These are phyloP conservation scores for Conchocele bisecta DNA, from an alignment of 2,888 invertebrate species.

Conservation along the genomic window DNA sequence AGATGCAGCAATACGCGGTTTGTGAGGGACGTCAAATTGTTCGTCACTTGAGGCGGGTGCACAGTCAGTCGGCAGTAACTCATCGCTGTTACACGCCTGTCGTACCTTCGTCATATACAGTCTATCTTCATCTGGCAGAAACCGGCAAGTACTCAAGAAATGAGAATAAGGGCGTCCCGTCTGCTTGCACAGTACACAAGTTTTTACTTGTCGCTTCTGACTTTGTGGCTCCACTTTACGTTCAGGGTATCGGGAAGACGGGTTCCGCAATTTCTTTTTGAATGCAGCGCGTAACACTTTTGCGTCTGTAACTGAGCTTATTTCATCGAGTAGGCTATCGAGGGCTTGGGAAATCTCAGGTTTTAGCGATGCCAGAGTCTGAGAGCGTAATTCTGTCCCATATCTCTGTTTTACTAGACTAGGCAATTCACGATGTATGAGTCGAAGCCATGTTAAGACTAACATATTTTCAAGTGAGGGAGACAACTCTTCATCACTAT, in stretches of 20 bases:
- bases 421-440: constrained; percentile 49
- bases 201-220: too few relatives aligned
- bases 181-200: too few relatives aligned
- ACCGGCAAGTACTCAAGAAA: constrained; percentile 1
- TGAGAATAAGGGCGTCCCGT: too few relatives aligned
- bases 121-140: background rate
- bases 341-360: constrained; percentile 55
- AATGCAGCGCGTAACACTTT: constrained; percentile 17
- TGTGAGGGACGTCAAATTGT: too few relatives aligned
- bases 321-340: constrained; percentile 48
- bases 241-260: too few relatives aligned
- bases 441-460: constrained; percentile 49
- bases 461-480: constrained; percentile 55
- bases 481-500: constrained; percentile 35
- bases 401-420: constrained; percentile 52
- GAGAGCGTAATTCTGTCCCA: constrained; percentile 48
- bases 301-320: constrained; percentile 19
- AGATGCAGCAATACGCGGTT: too few relatives aligned
- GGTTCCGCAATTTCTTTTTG: too few relatives aligned
- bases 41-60: too few relatives aligned
- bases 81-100: too few relatives aligned
- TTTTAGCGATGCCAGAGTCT: constrained; percentile 57
- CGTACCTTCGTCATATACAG: too few relatives aligned
- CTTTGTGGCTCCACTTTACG: too few relatives aligned
- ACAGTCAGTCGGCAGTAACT: too few relatives aligned